Evolutionary conservation across 1,140 invertebrate species (phyloP).

Genomic region (Drosophila bocqueti): DNA sequence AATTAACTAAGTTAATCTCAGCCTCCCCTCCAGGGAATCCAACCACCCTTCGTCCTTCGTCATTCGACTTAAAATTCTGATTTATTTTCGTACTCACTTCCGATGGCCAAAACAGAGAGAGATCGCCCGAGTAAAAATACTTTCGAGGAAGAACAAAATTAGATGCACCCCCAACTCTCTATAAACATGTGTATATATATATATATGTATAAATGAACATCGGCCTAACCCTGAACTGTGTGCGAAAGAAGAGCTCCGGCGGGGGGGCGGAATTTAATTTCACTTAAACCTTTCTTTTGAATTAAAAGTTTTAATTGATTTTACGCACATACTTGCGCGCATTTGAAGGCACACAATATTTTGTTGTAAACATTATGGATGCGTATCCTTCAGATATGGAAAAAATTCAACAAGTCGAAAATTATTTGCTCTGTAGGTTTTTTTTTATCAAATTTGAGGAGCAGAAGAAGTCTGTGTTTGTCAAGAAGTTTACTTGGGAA

Average conservation of each 20-base stretch:
- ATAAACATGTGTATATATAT: too few relatives aligned
- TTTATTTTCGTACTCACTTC: conserved; percentile 10
- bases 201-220: background rate
- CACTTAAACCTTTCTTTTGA: conserved; percentile 77
- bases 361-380: conserved; percentile 29
- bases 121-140: conserved; percentile 1
- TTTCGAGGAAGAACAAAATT: background rate
- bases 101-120: background rate
- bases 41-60: background rate
- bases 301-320: conserved; percentile 80
- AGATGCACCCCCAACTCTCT: background rate
- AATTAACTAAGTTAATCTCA: conserved; percentile 64
- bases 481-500: background rate
- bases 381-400: conserved; percentile 1
- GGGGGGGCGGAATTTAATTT: conserved; percentile 50
- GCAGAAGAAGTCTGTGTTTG: background rate
- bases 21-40: background rate
- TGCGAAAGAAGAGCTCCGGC: background rate
- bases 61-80: conserved; percentile 8
- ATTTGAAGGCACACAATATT: conserved; percentile 35
- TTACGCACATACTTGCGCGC: conserved; percentile 43
- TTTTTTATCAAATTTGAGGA: background rate
- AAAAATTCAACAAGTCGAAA: background rate
- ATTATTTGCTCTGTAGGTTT: background rate
- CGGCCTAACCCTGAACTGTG: background rate